These are phyloP conservation scores for Sphenopsis melanotis DNA, from an alignment of 2,797 vertebrate species.

Conservation along the genomic window DNA sequence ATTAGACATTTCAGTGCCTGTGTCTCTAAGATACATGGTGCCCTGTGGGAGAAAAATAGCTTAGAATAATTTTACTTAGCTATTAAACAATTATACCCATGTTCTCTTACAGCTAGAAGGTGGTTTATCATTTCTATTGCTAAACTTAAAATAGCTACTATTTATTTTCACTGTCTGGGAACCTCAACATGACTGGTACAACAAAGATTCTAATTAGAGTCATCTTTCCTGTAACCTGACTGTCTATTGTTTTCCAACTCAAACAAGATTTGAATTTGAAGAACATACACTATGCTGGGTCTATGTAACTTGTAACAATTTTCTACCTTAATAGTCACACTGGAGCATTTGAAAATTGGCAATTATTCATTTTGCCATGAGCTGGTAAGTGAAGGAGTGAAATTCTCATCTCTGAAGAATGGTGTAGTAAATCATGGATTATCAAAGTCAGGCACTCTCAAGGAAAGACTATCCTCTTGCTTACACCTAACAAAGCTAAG, in stretches of 20 bases:
- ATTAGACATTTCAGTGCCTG: slow-evolving; percentile 10
- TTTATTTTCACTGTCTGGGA: slow-evolving; percentile 10
- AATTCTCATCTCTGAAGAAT: slow-evolving; percentile 7
- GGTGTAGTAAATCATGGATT: neutral
- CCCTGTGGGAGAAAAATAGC: slow-evolving; percentile 16
- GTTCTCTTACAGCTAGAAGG: neutral
- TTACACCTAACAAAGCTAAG: neutral
- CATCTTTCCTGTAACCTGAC: slow-evolving; percentile 10
- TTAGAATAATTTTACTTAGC: slow-evolving; percentile 16
- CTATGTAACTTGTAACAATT: slow-evolving; percentile 2
- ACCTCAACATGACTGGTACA: neutral
- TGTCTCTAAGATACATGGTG: neutral
- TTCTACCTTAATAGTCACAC: slow-evolving; percentile 38
- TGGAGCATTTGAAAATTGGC: slow-evolving; percentile 8
- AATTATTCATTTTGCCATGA: slow-evolving; percentile 42
- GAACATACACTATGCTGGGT: neutral
- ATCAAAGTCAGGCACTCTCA: neutral
- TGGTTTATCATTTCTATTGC: slow-evolving; percentile 20
- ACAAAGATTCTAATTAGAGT: slow-evolving; percentile 10
- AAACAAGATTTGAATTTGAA: slow-evolving; percentile 30
- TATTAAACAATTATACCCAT: slow-evolving; percentile 38
- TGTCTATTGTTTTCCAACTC: slow-evolving; percentile 5
- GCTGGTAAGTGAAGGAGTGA: neutral
- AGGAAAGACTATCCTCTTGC: neutral
- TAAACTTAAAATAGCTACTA: slow-evolving; percentile 7